Conservation (phyloP, 2,797 vertebrate genomes). For the Pangasius macronema region DNA sequence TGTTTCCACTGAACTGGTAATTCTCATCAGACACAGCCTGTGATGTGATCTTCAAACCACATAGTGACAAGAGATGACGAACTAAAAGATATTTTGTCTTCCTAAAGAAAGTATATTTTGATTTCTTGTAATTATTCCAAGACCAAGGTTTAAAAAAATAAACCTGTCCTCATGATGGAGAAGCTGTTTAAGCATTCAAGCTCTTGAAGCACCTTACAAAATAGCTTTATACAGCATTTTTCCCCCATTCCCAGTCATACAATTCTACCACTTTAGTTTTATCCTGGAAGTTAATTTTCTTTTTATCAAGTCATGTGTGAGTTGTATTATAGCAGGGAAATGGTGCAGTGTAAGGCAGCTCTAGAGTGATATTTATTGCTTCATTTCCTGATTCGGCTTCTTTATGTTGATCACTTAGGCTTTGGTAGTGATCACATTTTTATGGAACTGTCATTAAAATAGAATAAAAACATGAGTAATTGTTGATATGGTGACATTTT, state of each 20-base stretch:
- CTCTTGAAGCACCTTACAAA: neutral
- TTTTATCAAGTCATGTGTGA: neutral
- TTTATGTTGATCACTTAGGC: neutral
- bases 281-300: neutral
- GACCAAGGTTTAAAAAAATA: no score
- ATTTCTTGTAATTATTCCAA: no score
- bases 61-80: no score
- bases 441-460: neutral
- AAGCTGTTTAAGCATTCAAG: neutral
- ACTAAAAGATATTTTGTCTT: no score
- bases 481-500: neutral
- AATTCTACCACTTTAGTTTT: neutral
- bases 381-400: neutral
- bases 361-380: neutral
- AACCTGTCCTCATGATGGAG: neutral
- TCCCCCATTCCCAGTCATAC: neutral
- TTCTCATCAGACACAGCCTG: neutral
- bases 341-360: neutral
- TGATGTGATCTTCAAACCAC: constrained; percentile 10
- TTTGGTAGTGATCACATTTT: neutral
- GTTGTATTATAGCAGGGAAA: neutral
- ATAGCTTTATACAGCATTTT: neutral
- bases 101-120: no score
- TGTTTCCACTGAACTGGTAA: neutral
- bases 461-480: neutral